Percentiles rank a stretch among this genome's conserved stretches.
Conservation (phyloP, 2,888 invertebrate genomes). For the Polydrusus pterygomalis region DNA sequence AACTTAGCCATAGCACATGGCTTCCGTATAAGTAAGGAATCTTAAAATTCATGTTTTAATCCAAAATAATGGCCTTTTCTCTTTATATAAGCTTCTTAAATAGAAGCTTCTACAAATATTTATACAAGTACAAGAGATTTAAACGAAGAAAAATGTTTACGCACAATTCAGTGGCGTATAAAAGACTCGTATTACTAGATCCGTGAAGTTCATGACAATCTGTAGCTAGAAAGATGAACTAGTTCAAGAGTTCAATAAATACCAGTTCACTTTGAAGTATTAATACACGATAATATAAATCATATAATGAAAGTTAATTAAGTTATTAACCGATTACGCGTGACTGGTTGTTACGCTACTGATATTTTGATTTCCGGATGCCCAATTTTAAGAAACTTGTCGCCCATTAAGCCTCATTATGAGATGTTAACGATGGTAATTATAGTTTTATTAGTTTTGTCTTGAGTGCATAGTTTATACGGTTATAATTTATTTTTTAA, state of each 20-base stretch:
- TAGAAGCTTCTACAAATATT: slow-evolving; percentile 38
- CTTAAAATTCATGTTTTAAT: slow-evolving; percentile 2
- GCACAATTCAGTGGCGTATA: neutral
- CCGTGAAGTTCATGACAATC: no score
- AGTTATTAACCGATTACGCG: no score
- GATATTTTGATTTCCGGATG: slow-evolving; percentile 23
- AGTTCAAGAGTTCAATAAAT: no score
- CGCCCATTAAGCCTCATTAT: slow-evolving; percentile 42
- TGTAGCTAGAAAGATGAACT: no score
- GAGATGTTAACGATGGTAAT: slow-evolving; percentile 26
- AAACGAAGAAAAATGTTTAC: slow-evolving; percentile 25
- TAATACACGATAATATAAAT: no score
- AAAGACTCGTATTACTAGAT: no score
- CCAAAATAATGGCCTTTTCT: slow-evolving; percentile 14
- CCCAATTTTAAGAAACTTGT: slow-evolving; percentile 44
- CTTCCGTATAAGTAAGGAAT: no score
- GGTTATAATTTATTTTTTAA: slow-evolving; percentile 9
- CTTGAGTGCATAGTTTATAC: neutral
- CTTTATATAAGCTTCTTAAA: slow-evolving; percentile 24
- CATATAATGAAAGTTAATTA: no score
- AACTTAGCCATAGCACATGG: no score
- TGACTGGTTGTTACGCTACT: no score
- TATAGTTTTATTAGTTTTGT: slow-evolving; percentile 22
- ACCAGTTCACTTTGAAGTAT: no score
- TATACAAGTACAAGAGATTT: slow-evolving; percentile 36